These are phyloP conservation scores for Chymomyza amoena DNA, from an alignment of 2,888 invertebrate genomes.

Conservation along the genomic window DNA sequence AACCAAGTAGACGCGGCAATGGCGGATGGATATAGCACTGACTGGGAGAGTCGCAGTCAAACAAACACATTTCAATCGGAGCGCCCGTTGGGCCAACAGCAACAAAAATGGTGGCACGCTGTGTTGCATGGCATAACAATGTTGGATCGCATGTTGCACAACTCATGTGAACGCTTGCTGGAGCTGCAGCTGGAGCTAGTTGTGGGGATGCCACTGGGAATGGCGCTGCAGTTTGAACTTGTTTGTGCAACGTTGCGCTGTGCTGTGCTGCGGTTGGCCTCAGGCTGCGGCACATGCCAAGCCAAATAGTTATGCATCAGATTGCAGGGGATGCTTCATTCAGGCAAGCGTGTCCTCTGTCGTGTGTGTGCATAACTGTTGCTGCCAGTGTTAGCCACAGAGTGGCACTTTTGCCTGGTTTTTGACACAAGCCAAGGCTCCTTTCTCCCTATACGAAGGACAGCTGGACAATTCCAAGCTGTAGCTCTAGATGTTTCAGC, in stretches of 20 bases:
- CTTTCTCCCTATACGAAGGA: slow-evolving; percentile 21
- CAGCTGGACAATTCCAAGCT: slow-evolving; percentile 36
- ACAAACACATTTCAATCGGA: slow-evolving; percentile 72
- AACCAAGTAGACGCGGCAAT: neutral
- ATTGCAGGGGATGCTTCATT: neutral
- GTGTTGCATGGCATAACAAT: slow-evolving; percentile 6
- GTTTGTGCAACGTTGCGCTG: neutral
- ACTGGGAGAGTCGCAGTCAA: slow-evolving; percentile 55
- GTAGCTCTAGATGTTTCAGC: slow-evolving; percentile 34
- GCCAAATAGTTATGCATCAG: neutral
- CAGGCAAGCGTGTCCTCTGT: neutral
- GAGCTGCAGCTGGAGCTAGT: neutral
- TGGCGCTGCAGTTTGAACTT: neutral
- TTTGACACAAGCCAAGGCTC: slow-evolving; percentile 59
- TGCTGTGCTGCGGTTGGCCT: neutral
- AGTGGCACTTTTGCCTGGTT: slow-evolving; percentile 63
- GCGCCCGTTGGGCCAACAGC: slow-evolving; percentile 50
- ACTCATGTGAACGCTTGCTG: neutral
- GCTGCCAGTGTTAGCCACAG: slow-evolving; percentile 46
- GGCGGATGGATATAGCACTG: neutral
- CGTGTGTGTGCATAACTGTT: slow-evolving; percentile 3
- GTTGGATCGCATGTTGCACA: slow-evolving; percentile 19
- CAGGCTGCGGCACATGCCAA: slow-evolving; percentile 3
- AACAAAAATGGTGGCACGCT: neutral
- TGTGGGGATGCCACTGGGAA: neutral